Percentiles rank a stretch among this genome's conserved stretches.
These are phyloP conservation scores for Ophion ellenae DNA, from an alignment of 2,888 invertebrate species.

Conservation along the genomic window DNA sequence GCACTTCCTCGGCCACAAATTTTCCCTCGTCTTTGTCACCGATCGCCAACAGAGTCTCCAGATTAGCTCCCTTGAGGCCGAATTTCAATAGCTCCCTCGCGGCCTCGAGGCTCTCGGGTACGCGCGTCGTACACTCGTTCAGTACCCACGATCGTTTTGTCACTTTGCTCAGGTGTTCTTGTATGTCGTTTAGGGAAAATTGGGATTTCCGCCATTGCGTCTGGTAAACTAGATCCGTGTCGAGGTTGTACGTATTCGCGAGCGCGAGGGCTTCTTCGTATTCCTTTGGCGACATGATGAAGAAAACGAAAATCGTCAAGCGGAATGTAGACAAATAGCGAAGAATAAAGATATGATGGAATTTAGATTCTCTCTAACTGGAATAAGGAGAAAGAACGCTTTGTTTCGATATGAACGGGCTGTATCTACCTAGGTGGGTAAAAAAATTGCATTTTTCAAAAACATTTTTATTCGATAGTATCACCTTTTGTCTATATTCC, in stretches of 20 bases:
- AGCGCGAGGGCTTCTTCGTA: constrained; percentile 90
- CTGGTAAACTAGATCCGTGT: constrained; percentile 92
- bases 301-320: neutral
- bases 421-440: no score
- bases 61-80: constrained; percentile 88
- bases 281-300: constrained; percentile 82
- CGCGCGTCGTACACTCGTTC: constrained; percentile 91
- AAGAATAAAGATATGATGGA: neutral
- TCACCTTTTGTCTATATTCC: no score
- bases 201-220: constrained; percentile 91
- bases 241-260: constrained; percentile 89
- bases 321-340: neutral
- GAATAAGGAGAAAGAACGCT: neutral
- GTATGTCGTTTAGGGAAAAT: constrained; percentile 89
- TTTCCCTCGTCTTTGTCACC: constrained; percentile 80
- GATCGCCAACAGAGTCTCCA: constrained; percentile 86
- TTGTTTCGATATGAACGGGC: neutral
- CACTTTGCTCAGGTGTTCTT: constrained; percentile 91
- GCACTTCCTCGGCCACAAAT: constrained; percentile 73
- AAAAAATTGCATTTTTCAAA: no score
- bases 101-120: constrained; percentile 90
- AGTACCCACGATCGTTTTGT: constrained; percentile 91
- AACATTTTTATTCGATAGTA: no score
- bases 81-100: constrained; percentile 90
- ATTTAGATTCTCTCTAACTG: neutral